Evolutionary conservation across 2,797 vertebrate species (phyloP), one percentile per base, ranked within the genome.

Genomic region (Anas georgica): DNA sequence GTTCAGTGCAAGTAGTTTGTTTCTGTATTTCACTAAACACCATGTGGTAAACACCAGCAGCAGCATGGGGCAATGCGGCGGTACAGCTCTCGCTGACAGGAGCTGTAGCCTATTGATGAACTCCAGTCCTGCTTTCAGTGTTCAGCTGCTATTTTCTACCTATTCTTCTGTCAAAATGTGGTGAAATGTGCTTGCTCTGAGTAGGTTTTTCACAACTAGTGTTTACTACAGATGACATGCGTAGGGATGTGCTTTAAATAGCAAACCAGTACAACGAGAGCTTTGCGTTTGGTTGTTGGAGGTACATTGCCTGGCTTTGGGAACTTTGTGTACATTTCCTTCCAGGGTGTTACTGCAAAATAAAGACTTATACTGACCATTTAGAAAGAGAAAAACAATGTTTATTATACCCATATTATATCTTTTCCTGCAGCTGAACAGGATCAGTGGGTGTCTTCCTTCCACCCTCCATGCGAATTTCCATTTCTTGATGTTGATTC

Each of bases 121-220:
- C 94, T 77, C 80, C 76, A 86, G 58, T 66, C 63, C 59, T 80
- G 60, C 80, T 96, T 85, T 67, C 81, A 94, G 92, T 88, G 78
- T 88, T 76, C 66, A 94, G 55, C 69, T 86, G 87, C 88, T 91
- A 72, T 96, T 96, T 97, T 93, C 89, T 79, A 46, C 56, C 52
- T 76, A 45, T 88, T 94, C 78, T 73, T 28, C 84, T 95, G 88
- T 96, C 88, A 83, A 80, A 81, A 80, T 31, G 55, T n/a, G 17
- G 78, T 89, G 90, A 94, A 93, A 93, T 31, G 68, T n/a, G 35
- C 72, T 95, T 58, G 79, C 28, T 68, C 64, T 13, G 79, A 79
- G 45, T 68, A 37, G 68, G 17, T 83, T 93, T 82, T 46, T 91
- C 56, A 37, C 20, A 60, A 9, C 9, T 63, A 3, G 9, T 33